These are phyloP conservation scores for Carassius carassius DNA, from an alignment of 2,113 vertebrate genomes.

Conservation along the genomic window DNA sequence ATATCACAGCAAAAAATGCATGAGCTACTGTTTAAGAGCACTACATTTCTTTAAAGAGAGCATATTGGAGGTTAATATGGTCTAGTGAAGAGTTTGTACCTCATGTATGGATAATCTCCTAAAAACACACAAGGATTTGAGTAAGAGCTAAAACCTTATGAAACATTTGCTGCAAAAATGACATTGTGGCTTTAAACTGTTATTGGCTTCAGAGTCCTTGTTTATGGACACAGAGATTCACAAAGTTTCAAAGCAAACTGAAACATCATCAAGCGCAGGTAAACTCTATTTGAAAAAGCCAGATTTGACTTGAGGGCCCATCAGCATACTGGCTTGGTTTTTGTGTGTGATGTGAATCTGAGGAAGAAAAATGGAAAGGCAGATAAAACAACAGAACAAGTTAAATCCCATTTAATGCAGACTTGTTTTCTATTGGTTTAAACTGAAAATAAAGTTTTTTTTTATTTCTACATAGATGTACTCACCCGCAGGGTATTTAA, in stretches of 20 bases:
- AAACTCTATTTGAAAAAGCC: conserved; percentile 79
- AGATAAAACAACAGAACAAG: neutral
- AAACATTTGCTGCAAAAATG: conserved; percentile 1
- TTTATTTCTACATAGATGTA: too few species aligned
- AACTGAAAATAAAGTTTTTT: neutral
- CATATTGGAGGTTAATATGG: neutral
- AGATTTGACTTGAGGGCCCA: conserved; percentile 79
- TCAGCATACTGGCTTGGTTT: conserved; percentile 90
- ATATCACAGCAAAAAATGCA: conserved; percentile 17
- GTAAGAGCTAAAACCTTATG: neutral
- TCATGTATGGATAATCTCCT: conserved; percentile 5
- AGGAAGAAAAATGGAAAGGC: conserved; percentile 28
- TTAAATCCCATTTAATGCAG: neutral
- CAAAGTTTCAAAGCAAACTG: conserved; percentile 9
- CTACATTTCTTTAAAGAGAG: neutral
- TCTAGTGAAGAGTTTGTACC: neutral
- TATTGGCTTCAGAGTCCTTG: neutral
- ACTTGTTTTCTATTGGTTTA: neutral
- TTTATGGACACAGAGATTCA: conserved; percentile 34
- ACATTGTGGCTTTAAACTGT: conserved; percentile 23
- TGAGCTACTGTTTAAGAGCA: conserved; percentile 10
- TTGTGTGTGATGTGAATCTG: conserved; percentile 91
- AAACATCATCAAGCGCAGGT: neutral
- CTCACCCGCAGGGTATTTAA: too few species aligned
- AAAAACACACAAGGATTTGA: neutral